Conservation (phyloP, 2,797 vertebrate genomes). For the Gorsachius magnificus region DNA sequence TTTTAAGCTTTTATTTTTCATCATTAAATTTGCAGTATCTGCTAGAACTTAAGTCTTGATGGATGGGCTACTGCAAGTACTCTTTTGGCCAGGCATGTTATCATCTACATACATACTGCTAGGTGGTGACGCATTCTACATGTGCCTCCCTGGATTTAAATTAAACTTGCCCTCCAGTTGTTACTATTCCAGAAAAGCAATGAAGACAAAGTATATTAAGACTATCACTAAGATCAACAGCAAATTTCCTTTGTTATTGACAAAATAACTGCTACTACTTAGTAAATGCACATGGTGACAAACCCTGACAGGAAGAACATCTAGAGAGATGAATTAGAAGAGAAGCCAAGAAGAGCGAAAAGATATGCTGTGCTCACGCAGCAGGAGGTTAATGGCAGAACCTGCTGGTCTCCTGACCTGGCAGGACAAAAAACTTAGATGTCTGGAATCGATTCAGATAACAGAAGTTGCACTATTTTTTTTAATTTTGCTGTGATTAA, state of each 20-base stretch:
- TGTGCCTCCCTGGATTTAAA: background rate
- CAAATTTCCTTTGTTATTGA: background rate
- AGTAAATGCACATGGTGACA: background rate
- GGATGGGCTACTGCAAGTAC: background rate
- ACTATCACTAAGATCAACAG: background rate
- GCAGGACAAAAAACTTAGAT: background rate
- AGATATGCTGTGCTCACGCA: background rate
- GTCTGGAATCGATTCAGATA: constrained; percentile 19
- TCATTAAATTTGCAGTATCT: constrained; percentile 30
- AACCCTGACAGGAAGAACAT: background rate
- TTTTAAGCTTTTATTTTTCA: constrained; percentile 14
- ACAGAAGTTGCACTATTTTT: constrained; percentile 8
- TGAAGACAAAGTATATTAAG: background rate
- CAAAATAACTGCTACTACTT: background rate
- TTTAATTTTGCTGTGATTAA: background rate
- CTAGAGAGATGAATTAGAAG: background rate
- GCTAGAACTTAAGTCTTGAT: background rate
- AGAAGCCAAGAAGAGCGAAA: background rate
- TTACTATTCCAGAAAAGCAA: background rate
- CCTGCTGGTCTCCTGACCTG: background rate
- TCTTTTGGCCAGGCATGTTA: background rate
- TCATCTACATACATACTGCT: background rate
- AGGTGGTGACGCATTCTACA: background rate
- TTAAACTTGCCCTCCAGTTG: background rate
- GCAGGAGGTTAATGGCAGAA: constrained; percentile 11